phyloP scores from a whole-genome alignment of 2,797 vertebrate species.

The Falco novaeseelandiae region DNA sequence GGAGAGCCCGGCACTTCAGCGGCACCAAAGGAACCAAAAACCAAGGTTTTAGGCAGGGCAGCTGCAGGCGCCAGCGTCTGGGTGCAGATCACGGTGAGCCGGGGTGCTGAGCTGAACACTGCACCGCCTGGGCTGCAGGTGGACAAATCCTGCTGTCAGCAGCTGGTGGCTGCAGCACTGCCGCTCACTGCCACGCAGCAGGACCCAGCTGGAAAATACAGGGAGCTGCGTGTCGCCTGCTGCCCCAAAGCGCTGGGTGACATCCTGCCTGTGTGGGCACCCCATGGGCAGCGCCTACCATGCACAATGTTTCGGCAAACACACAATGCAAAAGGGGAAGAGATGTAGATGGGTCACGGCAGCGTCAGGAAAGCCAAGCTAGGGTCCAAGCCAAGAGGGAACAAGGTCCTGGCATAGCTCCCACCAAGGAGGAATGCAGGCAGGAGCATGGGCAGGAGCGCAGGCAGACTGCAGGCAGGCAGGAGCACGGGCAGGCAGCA shows the following conservation, averaged over 20 bases:
- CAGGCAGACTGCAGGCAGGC: not conserved
- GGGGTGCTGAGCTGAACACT: not conserved
- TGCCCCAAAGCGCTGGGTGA: not conserved
- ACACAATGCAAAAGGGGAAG: fast-evolving
- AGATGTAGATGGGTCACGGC: not conserved
- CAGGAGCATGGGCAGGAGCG: not conserved
- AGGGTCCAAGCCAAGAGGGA: not conserved
- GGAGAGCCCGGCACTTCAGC: not conserved
- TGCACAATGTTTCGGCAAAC: not conserved
- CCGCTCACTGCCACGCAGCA: fast-evolving
- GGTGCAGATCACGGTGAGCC: not conserved
- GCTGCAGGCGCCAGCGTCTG: not conserved
- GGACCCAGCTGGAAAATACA: not conserved
- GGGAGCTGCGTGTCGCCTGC: fast-evolving
- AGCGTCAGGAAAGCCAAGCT: not conserved
- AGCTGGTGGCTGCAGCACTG: not conserved
- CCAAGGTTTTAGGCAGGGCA: not conserved
- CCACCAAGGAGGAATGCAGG: not conserved
- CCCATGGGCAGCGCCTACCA: not conserved
- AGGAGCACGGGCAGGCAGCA: not conserved
- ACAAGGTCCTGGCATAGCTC: not conserved
- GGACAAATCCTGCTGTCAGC: fast-evolving
- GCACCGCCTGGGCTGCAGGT: not conserved
- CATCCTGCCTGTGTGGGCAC: not conserved
- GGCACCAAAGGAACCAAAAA: not conserved